Conservation (phyloP, 2,888 invertebrate genomes). For the Drosophila aldrichi region DNA sequence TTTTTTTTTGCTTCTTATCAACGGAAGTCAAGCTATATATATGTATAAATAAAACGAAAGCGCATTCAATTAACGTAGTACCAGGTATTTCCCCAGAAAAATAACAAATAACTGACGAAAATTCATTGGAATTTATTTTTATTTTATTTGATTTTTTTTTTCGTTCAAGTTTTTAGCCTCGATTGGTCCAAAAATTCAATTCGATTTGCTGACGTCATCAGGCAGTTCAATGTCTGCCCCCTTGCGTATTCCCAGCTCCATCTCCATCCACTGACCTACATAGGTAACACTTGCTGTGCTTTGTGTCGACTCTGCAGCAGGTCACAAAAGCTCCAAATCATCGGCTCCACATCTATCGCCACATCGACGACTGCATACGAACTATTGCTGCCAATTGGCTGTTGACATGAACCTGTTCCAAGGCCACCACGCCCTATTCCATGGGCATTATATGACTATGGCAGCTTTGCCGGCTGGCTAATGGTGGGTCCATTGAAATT, state of each 20-base stretch:
- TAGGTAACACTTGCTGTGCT: constrained; percentile 24
- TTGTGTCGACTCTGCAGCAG: constrained; percentile 26
- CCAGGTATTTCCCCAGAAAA: constrained; percentile 64
- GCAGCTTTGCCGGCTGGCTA: neutral
- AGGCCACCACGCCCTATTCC: constrained; percentile 25
- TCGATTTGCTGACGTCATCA: constrained; percentile 53
- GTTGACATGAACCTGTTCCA: constrained; percentile 20
- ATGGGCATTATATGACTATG: constrained; percentile 3
- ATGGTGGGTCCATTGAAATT: neutral
- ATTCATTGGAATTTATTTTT: constrained; percentile 46
- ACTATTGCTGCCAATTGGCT: constrained; percentile 25
- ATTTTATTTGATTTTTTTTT: constrained; percentile 8
- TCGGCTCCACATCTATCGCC: constrained; percentile 18
- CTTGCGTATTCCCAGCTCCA: neutral
- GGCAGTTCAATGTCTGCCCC: constrained; percentile 27
- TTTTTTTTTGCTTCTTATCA: constrained; percentile 46
- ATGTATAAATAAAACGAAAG: constrained; percentile 18
- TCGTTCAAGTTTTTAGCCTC: constrained; percentile 38
- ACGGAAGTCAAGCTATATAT: constrained; percentile 59
- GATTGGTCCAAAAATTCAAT: constrained; percentile 21
- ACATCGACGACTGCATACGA: constrained; percentile 34
- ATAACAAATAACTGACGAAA: constrained; percentile 21
- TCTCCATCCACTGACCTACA: constrained; percentile 33
- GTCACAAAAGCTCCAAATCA: constrained; percentile 8
- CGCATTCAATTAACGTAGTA: constrained; percentile 27